Evolutionary conservation across 1,140 invertebrate species (phyloP), one percentile per base, ranked within the genome.

Genomic region (Bombus soroeensis): DNA sequence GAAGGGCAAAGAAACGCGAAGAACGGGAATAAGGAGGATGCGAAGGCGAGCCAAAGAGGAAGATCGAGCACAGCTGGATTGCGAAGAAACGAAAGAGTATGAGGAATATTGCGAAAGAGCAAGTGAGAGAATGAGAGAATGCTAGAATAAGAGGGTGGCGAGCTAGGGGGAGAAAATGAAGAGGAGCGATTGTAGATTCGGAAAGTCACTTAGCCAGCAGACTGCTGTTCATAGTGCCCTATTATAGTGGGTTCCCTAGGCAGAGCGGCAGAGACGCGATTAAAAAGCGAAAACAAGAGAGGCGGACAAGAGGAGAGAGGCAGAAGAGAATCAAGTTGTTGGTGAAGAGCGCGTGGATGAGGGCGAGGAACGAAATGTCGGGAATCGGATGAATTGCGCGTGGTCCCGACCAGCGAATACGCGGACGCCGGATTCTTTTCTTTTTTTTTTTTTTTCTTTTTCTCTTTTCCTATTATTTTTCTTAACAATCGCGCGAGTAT

Each of bases 221-320:
- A 95, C 92, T 95, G 94, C 94, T 95, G 94, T 95, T 95, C 92
- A 95, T 95, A 95, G 94, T 95, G 94, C 93, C 94, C 94, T 95
- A 94, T 95, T 95, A 95, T 95, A 95, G 94, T 93, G 94, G 94
- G 93, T 94, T 93, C 92, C 92, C 88, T 91, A 92, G 94, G 93
- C 94, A 95, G 94, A 95, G 91, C 81, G 92, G 91, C 93, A 91
- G 93, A 93, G 91, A 93, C 83, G 81, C 85, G 87, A 70, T 86
- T 88, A 43, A 85, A 86, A 64, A 57, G 18, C 43, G 43, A 62
- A 39, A 59, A 66, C 22, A 74, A 43, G n/a, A 57, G 59, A n/a
- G 53, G 22, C 43, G 15, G 28, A 28, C 41, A 68, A 81, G 41
- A 53, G 53, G 43, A 28, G 39, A n/a, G 34, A 37, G 41, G 9